Conservation (phyloP, 2,888 invertebrate species). For the Agrotis ipsilon region DNA sequence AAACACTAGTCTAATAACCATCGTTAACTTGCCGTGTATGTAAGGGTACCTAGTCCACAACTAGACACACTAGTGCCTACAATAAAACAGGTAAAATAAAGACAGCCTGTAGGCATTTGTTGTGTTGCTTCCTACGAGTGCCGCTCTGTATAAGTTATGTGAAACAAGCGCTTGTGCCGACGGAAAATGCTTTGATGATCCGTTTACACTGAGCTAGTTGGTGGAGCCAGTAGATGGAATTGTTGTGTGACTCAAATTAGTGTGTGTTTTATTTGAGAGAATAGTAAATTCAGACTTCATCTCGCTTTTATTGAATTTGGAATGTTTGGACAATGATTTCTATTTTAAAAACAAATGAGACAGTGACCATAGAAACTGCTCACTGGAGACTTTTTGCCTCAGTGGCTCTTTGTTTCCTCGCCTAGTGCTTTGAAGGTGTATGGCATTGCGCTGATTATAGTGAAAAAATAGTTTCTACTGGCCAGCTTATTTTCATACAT, state of each 20-base stretch:
- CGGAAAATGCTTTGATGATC: slow-evolving; percentile 76
- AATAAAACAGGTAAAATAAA: slow-evolving; percentile 74
- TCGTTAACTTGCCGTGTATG: slow-evolving; percentile 33
- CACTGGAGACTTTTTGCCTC: no score
- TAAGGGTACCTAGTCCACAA: slow-evolving; percentile 31
- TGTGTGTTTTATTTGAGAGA: not conserved
- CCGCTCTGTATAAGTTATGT: slow-evolving; percentile 75
- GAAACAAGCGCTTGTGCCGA: slow-evolving; percentile 75
- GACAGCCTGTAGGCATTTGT: slow-evolving; percentile 75
- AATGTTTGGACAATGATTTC: not conserved
- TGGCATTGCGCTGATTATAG: no score
- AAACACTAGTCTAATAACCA: slow-evolving; percentile 38
- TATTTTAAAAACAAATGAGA: not conserved
- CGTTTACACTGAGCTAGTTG: slow-evolving; percentile 68
- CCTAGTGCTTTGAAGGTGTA: no score
- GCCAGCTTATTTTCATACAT: no score
- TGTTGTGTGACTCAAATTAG: not conserved
- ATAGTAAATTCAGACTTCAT: no score
- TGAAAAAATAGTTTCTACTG: no score
- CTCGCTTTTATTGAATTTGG: no score
- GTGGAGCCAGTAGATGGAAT: slow-evolving; percentile 50
- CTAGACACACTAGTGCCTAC: slow-evolving; percentile 48
- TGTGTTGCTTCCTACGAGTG: slow-evolving; percentile 74
- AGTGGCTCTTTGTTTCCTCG: no score
- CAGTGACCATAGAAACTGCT: not conserved